Percentiles rank a stretch among this genome's conserved stretches.
These are phyloP conservation scores for Rhagologus leucostigma DNA, from an alignment of 2,113 vertebrate genomes.

Conservation along the genomic window DNA sequence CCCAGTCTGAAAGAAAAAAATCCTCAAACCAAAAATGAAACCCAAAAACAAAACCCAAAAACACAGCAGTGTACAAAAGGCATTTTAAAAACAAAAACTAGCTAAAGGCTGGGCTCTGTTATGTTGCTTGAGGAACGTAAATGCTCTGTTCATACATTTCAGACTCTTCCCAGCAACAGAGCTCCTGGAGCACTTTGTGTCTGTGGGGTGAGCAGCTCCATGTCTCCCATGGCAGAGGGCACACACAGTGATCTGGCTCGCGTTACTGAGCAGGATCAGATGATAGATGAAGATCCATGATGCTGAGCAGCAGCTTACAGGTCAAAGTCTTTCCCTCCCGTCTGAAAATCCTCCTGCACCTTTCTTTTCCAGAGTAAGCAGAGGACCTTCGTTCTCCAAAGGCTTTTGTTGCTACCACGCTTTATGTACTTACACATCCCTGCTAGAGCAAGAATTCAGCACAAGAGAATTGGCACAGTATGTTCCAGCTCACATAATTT, in stretches of 20 bases:
- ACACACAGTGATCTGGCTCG: constrained; percentile 2
- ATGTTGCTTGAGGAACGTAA: neutral
- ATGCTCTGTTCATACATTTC: neutral
- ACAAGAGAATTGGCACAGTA: neutral
- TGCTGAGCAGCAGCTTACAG: constrained; percentile 38
- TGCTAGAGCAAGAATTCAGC: neutral
- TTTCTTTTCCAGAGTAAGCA: neutral
- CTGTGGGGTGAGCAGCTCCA: constrained; percentile 13
- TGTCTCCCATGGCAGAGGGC: constrained; percentile 52
- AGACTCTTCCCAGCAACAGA: constrained; percentile 21
- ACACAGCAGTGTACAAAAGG: neutral
- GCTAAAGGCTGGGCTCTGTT: neutral
- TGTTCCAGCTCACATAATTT: neutral
- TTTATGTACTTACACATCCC: neutral
- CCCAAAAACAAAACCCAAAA: neutral
- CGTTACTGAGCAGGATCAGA: constrained; percentile 48
- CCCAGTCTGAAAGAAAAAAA: neutral
- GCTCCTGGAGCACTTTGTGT: neutral
- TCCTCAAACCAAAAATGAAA: neutral
- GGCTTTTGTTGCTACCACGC: neutral
- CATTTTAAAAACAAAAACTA: neutral
- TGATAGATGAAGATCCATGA: constrained; percentile 34
- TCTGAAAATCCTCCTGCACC: neutral
- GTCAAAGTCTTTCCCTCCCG: constrained; percentile 5
- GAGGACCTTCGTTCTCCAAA: neutral